Percentiles rank a stretch among this genome's conserved stretches.
Evolutionary conservation across 1,140 invertebrate species (phyloP).

Genomic region (Sweltsa coloradensis): DNA sequence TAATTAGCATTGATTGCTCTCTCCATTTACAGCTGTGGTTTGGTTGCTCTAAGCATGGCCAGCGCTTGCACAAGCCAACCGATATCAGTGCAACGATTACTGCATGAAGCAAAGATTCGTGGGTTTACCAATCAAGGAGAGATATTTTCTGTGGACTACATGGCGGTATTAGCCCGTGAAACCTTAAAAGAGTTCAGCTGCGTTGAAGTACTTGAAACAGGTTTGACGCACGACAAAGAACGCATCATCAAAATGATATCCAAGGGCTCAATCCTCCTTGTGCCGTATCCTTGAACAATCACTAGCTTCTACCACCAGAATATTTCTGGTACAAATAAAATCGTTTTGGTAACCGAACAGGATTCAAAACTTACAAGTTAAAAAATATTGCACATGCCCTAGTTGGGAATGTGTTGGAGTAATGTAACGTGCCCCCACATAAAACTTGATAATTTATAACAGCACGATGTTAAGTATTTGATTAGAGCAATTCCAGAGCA

Average conservation of each 20-base stretch:
- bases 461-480: too few relatives aligned
- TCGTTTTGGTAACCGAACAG: too few relatives aligned
- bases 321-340: too few relatives aligned
- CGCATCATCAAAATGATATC: constrained; percentile 36
- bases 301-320: too few relatives aligned
- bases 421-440: too few relatives aligned
- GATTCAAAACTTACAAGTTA: too few relatives aligned
- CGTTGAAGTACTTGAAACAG: constrained; percentile 32
- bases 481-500: too few relatives aligned
- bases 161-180: constrained; percentile 44
- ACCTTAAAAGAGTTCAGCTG: constrained; percentile 33
- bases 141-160: constrained; percentile 67
- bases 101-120: constrained; percentile 41
- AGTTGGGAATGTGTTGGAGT: too few relatives aligned
- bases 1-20: too few relatives aligned
- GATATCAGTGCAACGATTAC: constrained; percentile 41
- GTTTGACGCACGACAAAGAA: constrained; percentile 29
- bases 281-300: constrained; percentile 54
- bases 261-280: constrained; percentile 37
- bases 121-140: constrained; percentile 68
- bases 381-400: too few relatives aligned
- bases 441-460: too few relatives aligned
- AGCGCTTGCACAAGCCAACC: constrained; percentile 41
- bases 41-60: constrained; percentile 68
- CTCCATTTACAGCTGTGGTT: constrained; percentile 66